Percentiles rank a stretch among this genome's conserved stretches.
Conservation (phyloP, 1,140 invertebrate species). For the Drosophila miranda region DNA sequence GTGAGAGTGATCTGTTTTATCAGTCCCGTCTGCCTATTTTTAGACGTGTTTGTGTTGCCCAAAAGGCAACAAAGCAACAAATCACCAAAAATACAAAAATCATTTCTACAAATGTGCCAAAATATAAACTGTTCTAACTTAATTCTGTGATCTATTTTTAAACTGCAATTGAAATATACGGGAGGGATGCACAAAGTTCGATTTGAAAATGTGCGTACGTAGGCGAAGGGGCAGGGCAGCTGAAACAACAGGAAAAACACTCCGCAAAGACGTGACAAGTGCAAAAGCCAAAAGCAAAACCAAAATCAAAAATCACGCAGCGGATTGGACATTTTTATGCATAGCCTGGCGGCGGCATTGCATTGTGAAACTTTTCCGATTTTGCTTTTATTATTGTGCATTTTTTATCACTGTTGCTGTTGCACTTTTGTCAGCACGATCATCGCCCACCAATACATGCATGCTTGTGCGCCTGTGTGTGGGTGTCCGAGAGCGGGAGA, state of each 20-base stretch:
- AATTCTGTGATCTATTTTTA: constrained; percentile 3
- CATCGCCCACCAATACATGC: background rate
- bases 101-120: constrained; percentile 25
- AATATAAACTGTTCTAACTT: constrained; percentile 22
- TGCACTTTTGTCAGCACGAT: constrained; percentile 35
- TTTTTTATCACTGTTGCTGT: constrained; percentile 36
- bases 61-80: constrained; percentile 23
- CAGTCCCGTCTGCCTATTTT: constrained; percentile 52
- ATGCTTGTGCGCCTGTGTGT: constrained; percentile 3
- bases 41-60: constrained; percentile 31
- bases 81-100: constrained; percentile 34
- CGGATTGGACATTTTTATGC: constrained; percentile 23
- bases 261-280: constrained; percentile 35
- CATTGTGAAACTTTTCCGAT: constrained; percentile 40
- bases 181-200: too few relatives aligned
- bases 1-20: constrained; percentile 71
- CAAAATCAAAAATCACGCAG: too few relatives aligned
- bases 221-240: background rate
- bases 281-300: constrained; percentile 21
- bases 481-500: background rate
- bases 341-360: constrained; percentile 16
- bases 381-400: constrained; percentile 22
- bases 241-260: constrained; percentile 21
- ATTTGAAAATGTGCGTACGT: constrained; percentile 12
- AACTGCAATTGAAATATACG: constrained; percentile 12